Conservation (phyloP, 1,140 invertebrate genomes). For the Drosophila grimshawi region DNA sequence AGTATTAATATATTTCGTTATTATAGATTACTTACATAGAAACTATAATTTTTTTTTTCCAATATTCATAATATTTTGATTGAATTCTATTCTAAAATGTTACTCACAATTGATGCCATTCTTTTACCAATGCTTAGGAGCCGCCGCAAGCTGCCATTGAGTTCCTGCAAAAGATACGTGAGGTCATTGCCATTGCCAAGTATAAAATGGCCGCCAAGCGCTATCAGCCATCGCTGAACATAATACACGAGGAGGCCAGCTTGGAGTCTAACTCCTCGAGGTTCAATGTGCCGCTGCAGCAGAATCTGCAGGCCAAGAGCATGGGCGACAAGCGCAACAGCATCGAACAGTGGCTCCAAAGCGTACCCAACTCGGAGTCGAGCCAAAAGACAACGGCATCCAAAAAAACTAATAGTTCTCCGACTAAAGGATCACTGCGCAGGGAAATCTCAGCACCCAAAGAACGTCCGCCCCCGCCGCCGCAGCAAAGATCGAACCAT, state of each 20-base stretch:
- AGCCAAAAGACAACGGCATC: conserved; percentile 16
- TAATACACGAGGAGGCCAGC: conserved; percentile 92
- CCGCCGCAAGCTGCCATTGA: conserved; percentile 94
- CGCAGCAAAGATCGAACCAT: conserved; percentile 36
- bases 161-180: conserved; percentile 93
- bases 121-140: conserved; percentile 86
- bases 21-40: too few relatives aligned
- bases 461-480: conserved; percentile 67
- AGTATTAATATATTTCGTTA: too few relatives aligned
- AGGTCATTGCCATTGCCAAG: conserved; percentile 94
- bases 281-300: conserved; percentile 69
- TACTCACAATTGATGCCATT: background rate
- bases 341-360: conserved; percentile 92
- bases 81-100: background rate
- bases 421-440: conserved; percentile 41
- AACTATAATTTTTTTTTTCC: too few relatives aligned
- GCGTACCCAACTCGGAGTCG: conserved; percentile 86
- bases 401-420: conserved; percentile 47
- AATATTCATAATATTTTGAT: too few relatives aligned
- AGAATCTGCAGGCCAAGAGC: conserved; percentile 70
- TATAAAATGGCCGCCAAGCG: conserved; percentile 93
- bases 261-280: conserved; percentile 50
- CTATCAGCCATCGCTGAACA: conserved; percentile 91
- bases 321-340: conserved; percentile 89
- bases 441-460: conserved; percentile 72